phyloP scores from a whole-genome alignment of 2,113 vertebrate genomes.

The Dasyornis broadbenti region DNA sequence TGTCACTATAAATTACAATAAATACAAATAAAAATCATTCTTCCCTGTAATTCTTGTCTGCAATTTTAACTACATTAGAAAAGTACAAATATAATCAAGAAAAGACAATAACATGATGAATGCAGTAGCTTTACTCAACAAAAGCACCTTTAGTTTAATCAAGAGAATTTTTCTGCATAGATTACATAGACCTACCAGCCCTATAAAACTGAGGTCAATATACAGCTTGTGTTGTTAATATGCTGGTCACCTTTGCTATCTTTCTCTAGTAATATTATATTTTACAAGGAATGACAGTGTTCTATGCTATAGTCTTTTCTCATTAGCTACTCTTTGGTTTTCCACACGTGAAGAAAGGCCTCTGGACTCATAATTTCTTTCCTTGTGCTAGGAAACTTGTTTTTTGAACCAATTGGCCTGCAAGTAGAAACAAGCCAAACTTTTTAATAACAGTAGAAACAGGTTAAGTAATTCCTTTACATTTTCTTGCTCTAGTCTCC shows the following conservation, averaged over 20 bases:
- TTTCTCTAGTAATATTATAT: neutral
- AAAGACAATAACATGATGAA: conserved; percentile 12
- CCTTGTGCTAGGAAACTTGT: neutral
- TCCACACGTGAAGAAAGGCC: neutral
- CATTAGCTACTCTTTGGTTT: neutral
- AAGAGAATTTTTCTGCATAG: neutral
- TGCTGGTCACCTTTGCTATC: neutral
- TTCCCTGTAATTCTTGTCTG: conserved; percentile 27
- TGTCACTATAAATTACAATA: conserved; percentile 51
- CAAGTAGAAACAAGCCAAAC: neutral
- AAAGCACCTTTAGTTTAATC: neutral
- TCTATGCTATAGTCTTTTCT: neutral
- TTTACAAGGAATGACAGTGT: neutral
- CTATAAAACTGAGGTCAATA: neutral
- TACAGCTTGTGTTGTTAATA: neutral
- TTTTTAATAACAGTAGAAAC: neutral
- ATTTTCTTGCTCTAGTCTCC: neutral
- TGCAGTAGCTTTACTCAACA: neutral
- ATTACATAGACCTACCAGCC: neutral
- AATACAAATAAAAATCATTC: conserved; percentile 65
- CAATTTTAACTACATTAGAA: conserved; percentile 35
- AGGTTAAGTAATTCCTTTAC: neutral
- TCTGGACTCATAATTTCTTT: neutral
- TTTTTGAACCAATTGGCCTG: neutral
- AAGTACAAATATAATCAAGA: conserved; percentile 48